phyloP scores from a whole-genome alignment of 1,140 invertebrate species.

The Leptestheria dahalacensis region DNA sequence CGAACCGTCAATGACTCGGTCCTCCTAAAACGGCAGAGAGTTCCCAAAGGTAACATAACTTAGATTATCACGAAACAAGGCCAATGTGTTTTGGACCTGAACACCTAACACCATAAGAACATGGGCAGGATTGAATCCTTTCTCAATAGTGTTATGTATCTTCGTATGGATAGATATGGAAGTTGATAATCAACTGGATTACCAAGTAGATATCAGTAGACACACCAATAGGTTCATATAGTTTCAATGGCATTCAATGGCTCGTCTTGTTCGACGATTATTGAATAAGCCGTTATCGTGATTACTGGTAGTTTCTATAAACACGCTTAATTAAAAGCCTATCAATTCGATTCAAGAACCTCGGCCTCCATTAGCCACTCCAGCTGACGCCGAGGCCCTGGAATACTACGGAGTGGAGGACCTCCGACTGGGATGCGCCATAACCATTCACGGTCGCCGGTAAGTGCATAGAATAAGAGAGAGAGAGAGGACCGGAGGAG shows the following conservation, averaged over 20 bases:
- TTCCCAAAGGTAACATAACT: constrained; percentile 10
- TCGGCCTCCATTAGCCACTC: constrained; percentile 1
- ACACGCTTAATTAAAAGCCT: neutral
- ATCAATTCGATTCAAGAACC: constrained; percentile 5
- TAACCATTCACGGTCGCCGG: constrained; percentile 10
- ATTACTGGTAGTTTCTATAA: neutral
- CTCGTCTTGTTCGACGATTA: neutral
- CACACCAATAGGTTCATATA: too few relatives aligned
- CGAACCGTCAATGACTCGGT: constrained; percentile 3
- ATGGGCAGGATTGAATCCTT: neutral
- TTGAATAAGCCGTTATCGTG: neutral
- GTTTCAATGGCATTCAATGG: too few relatives aligned
- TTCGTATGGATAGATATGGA: too few relatives aligned
- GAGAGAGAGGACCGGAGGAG: neutral
- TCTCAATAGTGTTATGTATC: too few relatives aligned
- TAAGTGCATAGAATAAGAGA: constrained; percentile 1
- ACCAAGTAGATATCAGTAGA: too few relatives aligned
- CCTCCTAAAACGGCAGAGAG: constrained; percentile 5
- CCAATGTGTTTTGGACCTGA: neutral
- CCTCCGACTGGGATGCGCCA: constrained; percentile 4
- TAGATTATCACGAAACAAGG: too few relatives aligned
- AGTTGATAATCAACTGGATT: too few relatives aligned
- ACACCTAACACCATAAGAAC: neutral
- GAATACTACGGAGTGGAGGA: constrained; percentile 11
- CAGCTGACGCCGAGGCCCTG: constrained; percentile 11